Evolutionary conservation across 2,113 vertebrate genomes (phyloP), one percentile per base, ranked within the genome.

Genomic region (Lipophrys pholis): DNA sequence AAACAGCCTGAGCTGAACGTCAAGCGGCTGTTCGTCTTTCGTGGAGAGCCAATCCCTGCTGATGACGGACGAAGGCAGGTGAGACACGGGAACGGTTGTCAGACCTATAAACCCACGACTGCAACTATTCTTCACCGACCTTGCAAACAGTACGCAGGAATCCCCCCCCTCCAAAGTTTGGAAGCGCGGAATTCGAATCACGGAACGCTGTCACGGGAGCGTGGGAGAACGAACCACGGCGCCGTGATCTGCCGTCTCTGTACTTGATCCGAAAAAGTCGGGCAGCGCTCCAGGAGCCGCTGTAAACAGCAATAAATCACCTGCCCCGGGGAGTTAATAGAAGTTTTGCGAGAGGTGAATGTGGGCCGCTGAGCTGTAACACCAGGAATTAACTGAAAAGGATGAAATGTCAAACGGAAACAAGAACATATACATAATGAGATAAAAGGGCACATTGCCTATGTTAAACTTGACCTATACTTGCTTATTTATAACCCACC

Each of bases 361-460:
- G 45, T 17, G 69, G 73, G 76, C 73, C 40, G 39, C 66, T 11
- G 38, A 66, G 48, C 38, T 5, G n/a, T 42, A 50, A 50, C 7
- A 63, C 46, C 76, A 49, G 58, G 40, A 65, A 63, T 61, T 71
- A 46, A 86, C 17, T 77, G 54, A 77, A 74, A 83, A 68, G 65
- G 11, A 83, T 68, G 60, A 74, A 72, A 76, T 69, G 82, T 85
- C 72, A 80, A 61, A 66, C 7, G 62, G 68, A 17, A 73, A 53
- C 55, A 54, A 53, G 38, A 12, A 55, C 41, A 59, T 62, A 36
- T 48, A 58, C 41, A 64, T 53, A 39, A 63, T 14, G 17, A 71
- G 55, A 70, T 69, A 46, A 77, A 62, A 53, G 30, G n/a, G n/a
- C 57, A 46, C 3, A 1, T 16, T 67, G 50, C 16, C 12, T 35